Evolutionary conservation across 1,140 invertebrate genomes (phyloP).

Genomic region (Episyrphus balteatus): DNA sequence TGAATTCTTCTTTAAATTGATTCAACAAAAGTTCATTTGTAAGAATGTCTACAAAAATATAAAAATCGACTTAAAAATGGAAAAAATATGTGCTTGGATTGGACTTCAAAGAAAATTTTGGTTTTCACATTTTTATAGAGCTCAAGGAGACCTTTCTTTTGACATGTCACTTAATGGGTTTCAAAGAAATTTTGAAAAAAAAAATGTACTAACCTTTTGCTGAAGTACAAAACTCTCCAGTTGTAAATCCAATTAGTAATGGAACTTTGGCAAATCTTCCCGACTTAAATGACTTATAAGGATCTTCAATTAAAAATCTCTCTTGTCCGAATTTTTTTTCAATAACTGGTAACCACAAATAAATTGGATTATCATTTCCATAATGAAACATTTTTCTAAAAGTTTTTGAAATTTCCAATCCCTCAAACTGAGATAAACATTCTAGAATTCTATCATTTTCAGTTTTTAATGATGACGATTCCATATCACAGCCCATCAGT

Average conservation of each 20-base stretch:
- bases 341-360: conserved; percentile 46
- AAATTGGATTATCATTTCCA: conserved; percentile 14
- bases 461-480: conserved; percentile 1
- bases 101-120: too few relatives aligned
- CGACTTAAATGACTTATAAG: conserved; percentile 39
- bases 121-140: too few relatives aligned
- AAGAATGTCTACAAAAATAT: conserved; percentile 22
- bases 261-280: conserved; percentile 48
- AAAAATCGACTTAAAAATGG: too few relatives aligned
- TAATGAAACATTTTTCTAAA: conserved; percentile 11
- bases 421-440: conserved; percentile 44
- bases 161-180: too few relatives aligned
- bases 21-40: conserved; percentile 29
- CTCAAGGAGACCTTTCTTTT: too few relatives aligned
- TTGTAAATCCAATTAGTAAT: conserved; percentile 47
- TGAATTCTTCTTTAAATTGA: conserved; percentile 37
- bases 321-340: conserved; percentile 51
- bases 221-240: conserved; percentile 44
- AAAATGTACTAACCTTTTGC: background rate
- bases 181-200: too few relatives aligned
- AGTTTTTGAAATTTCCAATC: conserved; percentile 5
- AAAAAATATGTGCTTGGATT: too few relatives aligned
- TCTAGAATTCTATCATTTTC: conserved; percentile 40
- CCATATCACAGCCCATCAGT: conserved; percentile 3
- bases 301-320: conserved; percentile 47